phyloP scores from a whole-genome alignment of 2,888 invertebrate species.

The Euproctis similis region DNA sequence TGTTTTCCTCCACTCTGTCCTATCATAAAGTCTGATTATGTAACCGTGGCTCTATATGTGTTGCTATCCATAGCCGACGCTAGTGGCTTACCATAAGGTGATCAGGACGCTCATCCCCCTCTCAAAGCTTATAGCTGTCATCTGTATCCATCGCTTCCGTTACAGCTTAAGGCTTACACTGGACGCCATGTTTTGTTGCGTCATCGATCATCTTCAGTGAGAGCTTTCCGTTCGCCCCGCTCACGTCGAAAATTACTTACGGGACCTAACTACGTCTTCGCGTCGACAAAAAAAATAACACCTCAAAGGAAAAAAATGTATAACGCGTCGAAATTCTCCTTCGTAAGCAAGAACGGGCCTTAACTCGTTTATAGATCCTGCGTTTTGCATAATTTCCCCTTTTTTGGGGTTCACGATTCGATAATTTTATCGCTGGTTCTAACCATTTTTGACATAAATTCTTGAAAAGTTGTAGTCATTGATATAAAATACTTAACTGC shows the following conservation, averaged over 20 bases:
- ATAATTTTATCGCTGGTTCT: too few relatives aligned
- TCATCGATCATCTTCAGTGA: conserved; percentile 64
- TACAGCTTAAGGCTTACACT: conserved; percentile 14
- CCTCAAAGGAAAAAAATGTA: conserved; percentile 16
- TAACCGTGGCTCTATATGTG: too few relatives aligned
- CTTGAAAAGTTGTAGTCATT: too few relatives aligned
- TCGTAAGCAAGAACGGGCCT: conserved; percentile 13
- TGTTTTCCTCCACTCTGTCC: too few relatives aligned
- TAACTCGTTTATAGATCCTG: conserved; percentile 23
- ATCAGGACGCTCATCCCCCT: too few relatives aligned
- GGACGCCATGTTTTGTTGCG: conserved; percentile 39
- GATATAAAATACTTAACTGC: too few relatives aligned
- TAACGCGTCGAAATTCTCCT: conserved; percentile 17
- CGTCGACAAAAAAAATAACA: conserved; percentile 33
- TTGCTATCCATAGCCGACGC: too few relatives aligned
- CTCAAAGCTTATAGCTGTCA: too few relatives aligned
- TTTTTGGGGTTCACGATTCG: too few relatives aligned
- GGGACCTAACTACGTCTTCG: conserved; percentile 41
- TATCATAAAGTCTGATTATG: too few relatives aligned
- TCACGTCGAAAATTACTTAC: conserved; percentile 63
- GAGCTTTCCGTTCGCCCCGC: conserved; percentile 36
- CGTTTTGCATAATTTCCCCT: conserved; percentile 15
- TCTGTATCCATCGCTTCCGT: conserved; percentile 10
- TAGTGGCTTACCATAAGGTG: too few relatives aligned
- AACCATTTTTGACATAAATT: too few relatives aligned